phyloP scores from a whole-genome alignment of 2,888 invertebrate species.

The Dryobota labecula region DNA sequence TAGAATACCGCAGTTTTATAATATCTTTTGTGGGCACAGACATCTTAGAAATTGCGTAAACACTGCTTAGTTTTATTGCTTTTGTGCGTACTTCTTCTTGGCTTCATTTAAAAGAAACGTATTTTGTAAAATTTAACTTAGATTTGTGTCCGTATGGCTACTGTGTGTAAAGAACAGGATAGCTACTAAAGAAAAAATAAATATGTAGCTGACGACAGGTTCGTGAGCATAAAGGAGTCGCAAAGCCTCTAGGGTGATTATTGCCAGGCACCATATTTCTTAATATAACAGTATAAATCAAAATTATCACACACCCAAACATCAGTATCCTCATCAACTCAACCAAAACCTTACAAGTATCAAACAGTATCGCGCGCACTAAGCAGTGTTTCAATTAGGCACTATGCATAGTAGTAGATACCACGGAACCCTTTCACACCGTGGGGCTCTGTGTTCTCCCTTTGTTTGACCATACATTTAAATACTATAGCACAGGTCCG shows the following conservation, averaged over 20 bases:
- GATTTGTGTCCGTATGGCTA: neutral
- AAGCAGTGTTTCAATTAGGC: conserved; percentile 85
- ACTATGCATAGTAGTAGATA: conserved; percentile 81
- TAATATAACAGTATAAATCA: neutral
- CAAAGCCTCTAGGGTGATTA: neutral
- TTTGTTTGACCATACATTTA: conserved; percentile 89
- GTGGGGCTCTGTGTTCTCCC: conserved; percentile 77
- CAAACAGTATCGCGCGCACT: conserved; percentile 68
- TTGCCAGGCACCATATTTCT: neutral
- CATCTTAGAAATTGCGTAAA: conserved; percentile 55
- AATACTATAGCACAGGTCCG: conserved; percentile 81
- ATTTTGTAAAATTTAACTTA: conserved; percentile 6
- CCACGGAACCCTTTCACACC: conserved; percentile 83
- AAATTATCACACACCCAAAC: neutral
- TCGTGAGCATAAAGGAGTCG: neutral
- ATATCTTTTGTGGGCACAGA: conserved; percentile 60
- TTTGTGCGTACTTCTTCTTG: conserved; percentile 19
- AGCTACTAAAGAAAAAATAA: neutral
- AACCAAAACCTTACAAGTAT: conserved; percentile 70
- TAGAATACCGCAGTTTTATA: conserved; percentile 53
- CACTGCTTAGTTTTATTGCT: conserved; percentile 51
- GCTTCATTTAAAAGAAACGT: conserved; percentile 22
- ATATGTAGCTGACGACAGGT: neutral
- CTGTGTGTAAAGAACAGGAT: neutral
- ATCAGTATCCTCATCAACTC: neutral